These are phyloP conservation scores for Cichlasoma orientale DNA, from an alignment of 2,797 vertebrate species.

Conservation along the genomic window DNA sequence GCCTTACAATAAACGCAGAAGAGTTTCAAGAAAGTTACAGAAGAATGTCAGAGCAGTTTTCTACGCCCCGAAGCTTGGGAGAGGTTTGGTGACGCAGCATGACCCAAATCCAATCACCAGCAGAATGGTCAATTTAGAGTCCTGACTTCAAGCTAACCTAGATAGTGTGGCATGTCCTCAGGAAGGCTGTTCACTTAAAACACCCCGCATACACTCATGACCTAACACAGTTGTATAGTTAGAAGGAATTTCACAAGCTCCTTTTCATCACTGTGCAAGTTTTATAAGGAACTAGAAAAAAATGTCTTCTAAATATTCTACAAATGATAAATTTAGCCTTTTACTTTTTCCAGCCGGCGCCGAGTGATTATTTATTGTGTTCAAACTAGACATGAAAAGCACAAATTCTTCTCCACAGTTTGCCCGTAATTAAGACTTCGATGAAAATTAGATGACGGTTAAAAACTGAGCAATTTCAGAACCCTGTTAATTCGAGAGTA, in stretches of 20 bases:
- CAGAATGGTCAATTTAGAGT: background rate
- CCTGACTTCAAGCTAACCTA: background rate
- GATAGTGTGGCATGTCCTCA: background rate
- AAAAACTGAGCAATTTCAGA: no score
- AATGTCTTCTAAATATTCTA: background rate
- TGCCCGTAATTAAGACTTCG: no score
- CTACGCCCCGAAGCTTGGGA: background rate
- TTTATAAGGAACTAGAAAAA: background rate
- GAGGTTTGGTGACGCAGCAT: background rate
- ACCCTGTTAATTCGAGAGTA: no score
- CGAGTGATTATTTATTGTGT: background rate
- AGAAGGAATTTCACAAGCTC: background rate
- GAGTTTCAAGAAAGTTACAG: background rate
- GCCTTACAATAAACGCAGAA: background rate
- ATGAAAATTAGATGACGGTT: no score
- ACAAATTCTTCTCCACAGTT: background rate
- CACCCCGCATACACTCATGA: background rate
- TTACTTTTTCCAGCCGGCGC: background rate
- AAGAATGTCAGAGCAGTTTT: background rate
- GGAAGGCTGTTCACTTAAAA: background rate
- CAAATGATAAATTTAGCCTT: background rate
- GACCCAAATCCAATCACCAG: background rate
- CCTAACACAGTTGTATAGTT: background rate
- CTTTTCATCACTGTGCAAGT: background rate
- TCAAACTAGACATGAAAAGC: background rate